Evolutionary conservation across 2,888 invertebrate species (phyloP).

Genomic region (Ophion obscuratus): DNA sequence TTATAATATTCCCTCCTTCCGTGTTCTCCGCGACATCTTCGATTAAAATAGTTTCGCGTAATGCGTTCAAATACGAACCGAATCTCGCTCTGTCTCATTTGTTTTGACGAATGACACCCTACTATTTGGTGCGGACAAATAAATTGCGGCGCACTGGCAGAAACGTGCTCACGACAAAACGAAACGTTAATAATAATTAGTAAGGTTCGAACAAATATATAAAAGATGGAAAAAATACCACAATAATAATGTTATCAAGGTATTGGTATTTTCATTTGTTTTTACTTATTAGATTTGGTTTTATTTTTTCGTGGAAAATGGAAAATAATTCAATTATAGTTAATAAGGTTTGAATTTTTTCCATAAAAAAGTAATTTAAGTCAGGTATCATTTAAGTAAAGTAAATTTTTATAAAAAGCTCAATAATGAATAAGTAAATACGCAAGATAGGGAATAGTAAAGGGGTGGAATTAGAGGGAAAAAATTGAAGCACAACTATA

Average conservation of each 20-base stretch:
- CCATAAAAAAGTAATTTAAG: not conserved
- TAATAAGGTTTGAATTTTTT: not conserved
- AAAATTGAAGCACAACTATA: too few species aligned
- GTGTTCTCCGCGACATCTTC: conserved; percentile 11
- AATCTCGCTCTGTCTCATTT: not conserved
- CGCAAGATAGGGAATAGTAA: not conserved
- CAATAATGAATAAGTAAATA: not conserved
- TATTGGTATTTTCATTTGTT: not conserved
- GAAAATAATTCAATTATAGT: not conserved
- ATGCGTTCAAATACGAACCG: conserved; percentile 1
- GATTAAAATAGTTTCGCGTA: conserved; percentile 16
- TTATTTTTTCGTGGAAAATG: not conserved
- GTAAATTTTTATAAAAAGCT: too few species aligned
- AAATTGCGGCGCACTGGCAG: too few species aligned
- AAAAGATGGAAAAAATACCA: too few species aligned
- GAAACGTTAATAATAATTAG: too few species aligned
- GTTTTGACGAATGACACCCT: too few species aligned
- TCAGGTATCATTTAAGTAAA: too few species aligned
- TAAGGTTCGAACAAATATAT: too few species aligned
- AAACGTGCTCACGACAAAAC: too few species aligned
- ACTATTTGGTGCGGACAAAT: too few species aligned
- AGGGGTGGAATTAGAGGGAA: too few species aligned
- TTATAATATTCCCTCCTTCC: conserved; percentile 27
- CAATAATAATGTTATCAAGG: too few species aligned
- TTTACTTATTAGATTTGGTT: not conserved